These are phyloP conservation scores for Mythimna ferrago DNA, from an alignment of 2,888 invertebrate genomes.

Conservation along the genomic window DNA sequence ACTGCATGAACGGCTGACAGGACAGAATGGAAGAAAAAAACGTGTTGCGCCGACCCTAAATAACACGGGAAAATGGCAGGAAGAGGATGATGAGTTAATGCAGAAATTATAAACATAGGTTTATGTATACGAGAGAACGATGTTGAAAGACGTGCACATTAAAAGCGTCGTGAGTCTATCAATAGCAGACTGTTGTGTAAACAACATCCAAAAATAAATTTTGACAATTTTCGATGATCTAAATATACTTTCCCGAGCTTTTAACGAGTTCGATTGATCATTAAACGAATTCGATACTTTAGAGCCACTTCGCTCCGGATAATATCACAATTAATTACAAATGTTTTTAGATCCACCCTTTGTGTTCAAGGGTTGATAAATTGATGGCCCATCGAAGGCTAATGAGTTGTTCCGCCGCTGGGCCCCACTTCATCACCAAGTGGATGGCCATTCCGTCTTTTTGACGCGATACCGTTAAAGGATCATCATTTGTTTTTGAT, in stretches of 20 bases:
- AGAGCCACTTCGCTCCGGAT: slow-evolving; percentile 42
- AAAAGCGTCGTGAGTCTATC: slow-evolving; percentile 10
- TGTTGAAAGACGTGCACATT: too few relatives aligned
- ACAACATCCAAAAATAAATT: slow-evolving; percentile 44
- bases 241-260: slow-evolving; percentile 22
- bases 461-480: background rate
- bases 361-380: slow-evolving; percentile 56
- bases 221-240: slow-evolving; percentile 6
- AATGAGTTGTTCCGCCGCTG: slow-evolving; percentile 42
- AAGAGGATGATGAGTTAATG: too few relatives aligned
- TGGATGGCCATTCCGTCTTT: slow-evolving; percentile 34
- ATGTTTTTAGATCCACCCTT: slow-evolving; percentile 39
- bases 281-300: slow-evolving; percentile 54
- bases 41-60: too few relatives aligned
- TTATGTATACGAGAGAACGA: too few relatives aligned
- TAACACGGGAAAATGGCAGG: too few relatives aligned
- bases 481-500: background rate
- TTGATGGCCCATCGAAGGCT: slow-evolving; percentile 46
- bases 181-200: slow-evolving; percentile 35
- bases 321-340: slow-evolving; percentile 52
- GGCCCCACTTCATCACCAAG: slow-evolving; percentile 38
- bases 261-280: slow-evolving; percentile 34
- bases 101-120: too few relatives aligned
- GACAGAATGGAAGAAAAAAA: too few relatives aligned
- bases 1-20: too few relatives aligned